Base-by-base conservation (phyloP, 2,113 vertebrate species). In the Hemiscyllium ocellatum region DNA sequence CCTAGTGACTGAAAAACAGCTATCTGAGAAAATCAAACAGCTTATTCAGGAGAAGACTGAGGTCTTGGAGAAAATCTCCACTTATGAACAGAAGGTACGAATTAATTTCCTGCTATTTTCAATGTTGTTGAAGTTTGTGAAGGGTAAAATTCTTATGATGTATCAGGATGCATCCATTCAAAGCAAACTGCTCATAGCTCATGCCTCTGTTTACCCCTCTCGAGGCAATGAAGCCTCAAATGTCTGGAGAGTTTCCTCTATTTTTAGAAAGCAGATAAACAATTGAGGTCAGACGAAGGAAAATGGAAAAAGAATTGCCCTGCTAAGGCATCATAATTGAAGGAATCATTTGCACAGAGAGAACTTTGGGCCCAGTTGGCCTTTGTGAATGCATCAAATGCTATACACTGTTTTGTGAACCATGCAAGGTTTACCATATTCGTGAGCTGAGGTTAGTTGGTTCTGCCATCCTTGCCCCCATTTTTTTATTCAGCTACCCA, bases 1-100 rank as follows among this genome's bases (percentile, higher is more conserved):
- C 96, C 96, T 96, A 99, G 99, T 99, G 97, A 98, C 98, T 95
- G 98, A 99, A 97, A 98, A 98, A 95, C 98, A 98, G 20, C 97
- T 99, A 95, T 96, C 96, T 78, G 97, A 98, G 90, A 98, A 98
- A 97, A 98, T 99, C 95, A 97, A 98, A 96, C 97, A 96, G 20
- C 97, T 99, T 56, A 97, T 97, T 78, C 98, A 98, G 96, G 98
- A 99, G 97, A 99, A 99, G 96, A 96, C 96, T 87, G 98, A 98
- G 47, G 98, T 98, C 95, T 96, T 98, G 13, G 96, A 97, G 69
- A 98, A 98, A 97, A 97, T 99, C n/a, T 98, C 98, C 69, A 97
- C 98, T 96, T 98, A 99, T 66, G 97, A 99, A 96, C 97, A 98
- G 96, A 98, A 98, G 98, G 99, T 99, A 98, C 66, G 29, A 26